Evolutionary conservation across 2,113 vertebrate species (phyloP), one percentile per base, ranked within the genome.

Genomic region (Ifrita kowaldi): DNA sequence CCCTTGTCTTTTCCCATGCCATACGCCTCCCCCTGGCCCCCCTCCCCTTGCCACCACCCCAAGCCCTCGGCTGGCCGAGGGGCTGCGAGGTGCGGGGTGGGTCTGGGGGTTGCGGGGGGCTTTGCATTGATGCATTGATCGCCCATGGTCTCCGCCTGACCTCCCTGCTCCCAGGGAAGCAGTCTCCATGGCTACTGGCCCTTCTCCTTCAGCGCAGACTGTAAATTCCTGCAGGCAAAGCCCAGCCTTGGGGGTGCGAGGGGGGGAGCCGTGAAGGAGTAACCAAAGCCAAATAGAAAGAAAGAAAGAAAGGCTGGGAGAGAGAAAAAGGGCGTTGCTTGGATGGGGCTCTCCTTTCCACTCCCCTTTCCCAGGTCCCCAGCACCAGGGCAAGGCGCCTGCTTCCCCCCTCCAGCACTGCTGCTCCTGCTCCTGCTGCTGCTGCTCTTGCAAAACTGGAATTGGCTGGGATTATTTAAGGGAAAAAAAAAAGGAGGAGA

Each of bases 301-400:
- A 96, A 95, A 96, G 95, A 96, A 96, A 97, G 95, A 97, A 97
- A 97, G 97, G 96, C 96, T 92, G 96, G 93, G 93, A 96, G 76
- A 81, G 83, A 86, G 89, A 97, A 97, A 96, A 97, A 98, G 98
- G 98, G 98, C 98, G 98, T 98, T 96, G 98, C 98, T 97, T 97
- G 97, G 96, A 97, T 98, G 98, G 97, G 94, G 84, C 96, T 96
- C 93, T 98, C 97, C 95, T 98, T 97, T 98, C 99, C 98, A 98
- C 98, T 98, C 98, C 98, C 98, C 98, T 98, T 98, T 97, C 98
- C 96, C 98, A 97, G 98, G 98, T 98, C 98, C 97, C 96, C 97
- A 83, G 95, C 98, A 94, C 95, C 89, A 97, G 95, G 96, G 95
- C 97, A 97, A 93, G 97, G 98, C 98, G 97, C 98, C 64, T 96